Percentiles rank a stretch among this genome's conserved stretches.
Conservation (phyloP, 1,140 invertebrate genomes). For the Trissolcus basalis region DNA sequence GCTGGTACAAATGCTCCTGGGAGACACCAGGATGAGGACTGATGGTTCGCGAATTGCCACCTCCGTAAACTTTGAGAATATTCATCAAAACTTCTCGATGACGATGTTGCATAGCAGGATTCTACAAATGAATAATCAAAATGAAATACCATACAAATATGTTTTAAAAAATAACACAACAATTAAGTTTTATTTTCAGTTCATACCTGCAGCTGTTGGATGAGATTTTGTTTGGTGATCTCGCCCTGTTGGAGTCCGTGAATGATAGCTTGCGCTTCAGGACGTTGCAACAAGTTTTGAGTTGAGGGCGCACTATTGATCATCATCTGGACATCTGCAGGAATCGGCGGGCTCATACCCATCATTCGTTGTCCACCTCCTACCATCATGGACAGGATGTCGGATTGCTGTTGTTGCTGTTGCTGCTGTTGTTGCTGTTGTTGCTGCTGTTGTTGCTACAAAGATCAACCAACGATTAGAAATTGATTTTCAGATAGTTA, state of each 20-base stretch:
- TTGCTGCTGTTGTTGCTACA: conserved; percentile 45
- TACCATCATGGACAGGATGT: conserved; percentile 74
- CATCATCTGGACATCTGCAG: conserved; percentile 77
- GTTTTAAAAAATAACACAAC: too few relatives aligned
- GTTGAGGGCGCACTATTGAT: conserved; percentile 75
- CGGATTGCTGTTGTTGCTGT: conserved; percentile 71
- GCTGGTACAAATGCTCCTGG: conserved; percentile 73
- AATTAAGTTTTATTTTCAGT: too few relatives aligned
- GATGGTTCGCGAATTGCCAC: conserved; percentile 74
- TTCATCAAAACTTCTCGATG: conserved; percentile 84
- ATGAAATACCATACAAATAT: too few relatives aligned
- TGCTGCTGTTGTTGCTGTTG: conserved; percentile 70
- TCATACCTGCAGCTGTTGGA: conserved; percentile 82
- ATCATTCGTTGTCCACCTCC: conserved; percentile 67
- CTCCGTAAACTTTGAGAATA: conserved; percentile 79
- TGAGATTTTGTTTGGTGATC: conserved; percentile 83
- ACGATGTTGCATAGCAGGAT: conserved; percentile 82
- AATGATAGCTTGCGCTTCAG: conserved; percentile 84
- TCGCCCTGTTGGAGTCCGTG: conserved; percentile 84
- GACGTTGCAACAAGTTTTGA: conserved; percentile 81
- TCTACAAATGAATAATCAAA: conserved; percentile 66
- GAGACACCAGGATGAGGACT: conserved; percentile 74
- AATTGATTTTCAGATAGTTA: not conserved
- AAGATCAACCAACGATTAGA: not conserved
- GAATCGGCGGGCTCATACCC: conserved; percentile 74